A percentile compares a stretch with the other conserved stretches of the same genome.
Evolutionary conservation across 1,140 invertebrate genomes (phyloP).

Genomic region (Cardiocondyla obscurior): DNA sequence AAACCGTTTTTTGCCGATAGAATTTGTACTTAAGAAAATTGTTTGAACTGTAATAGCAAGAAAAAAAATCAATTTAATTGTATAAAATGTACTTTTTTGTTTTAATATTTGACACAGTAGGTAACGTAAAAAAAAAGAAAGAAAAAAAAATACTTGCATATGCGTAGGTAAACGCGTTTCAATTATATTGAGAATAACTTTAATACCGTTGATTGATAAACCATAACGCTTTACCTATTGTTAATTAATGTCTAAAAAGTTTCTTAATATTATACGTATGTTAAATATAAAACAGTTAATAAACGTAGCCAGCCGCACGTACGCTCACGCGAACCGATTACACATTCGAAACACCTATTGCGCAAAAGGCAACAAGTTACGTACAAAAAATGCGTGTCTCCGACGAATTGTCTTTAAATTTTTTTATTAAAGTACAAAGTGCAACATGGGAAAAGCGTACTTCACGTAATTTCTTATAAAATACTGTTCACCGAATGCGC

Average conservation of each 20-base stretch:
- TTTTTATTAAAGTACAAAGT: conserved; percentile 9
- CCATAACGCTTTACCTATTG: conserved; percentile 8
- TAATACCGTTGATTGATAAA: conserved; percentile 21
- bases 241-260: conserved; percentile 19
- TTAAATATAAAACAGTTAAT: not conserved
- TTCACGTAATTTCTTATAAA: not conserved
- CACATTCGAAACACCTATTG: not conserved
- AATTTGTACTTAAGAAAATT: conserved; percentile 37
- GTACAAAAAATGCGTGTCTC: not conserved
- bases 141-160: not conserved
- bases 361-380: not conserved
- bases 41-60: not conserved
- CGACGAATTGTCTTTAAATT: not conserved
- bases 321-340: not conserved
- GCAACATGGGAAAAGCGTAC: not conserved
- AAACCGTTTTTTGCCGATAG: not conserved
- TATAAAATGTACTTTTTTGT: not conserved
- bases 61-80: not conserved
- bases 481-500: not conserved
- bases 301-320: not conserved
- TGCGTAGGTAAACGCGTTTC: not conserved
- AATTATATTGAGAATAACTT: not conserved
- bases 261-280: conserved; percentile 27
- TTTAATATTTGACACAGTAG: not conserved
- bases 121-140: not conserved